Evolutionary conservation across 2,888 invertebrate genomes (phyloP).

Genomic region (Lacanobia wlatinum): DNA sequence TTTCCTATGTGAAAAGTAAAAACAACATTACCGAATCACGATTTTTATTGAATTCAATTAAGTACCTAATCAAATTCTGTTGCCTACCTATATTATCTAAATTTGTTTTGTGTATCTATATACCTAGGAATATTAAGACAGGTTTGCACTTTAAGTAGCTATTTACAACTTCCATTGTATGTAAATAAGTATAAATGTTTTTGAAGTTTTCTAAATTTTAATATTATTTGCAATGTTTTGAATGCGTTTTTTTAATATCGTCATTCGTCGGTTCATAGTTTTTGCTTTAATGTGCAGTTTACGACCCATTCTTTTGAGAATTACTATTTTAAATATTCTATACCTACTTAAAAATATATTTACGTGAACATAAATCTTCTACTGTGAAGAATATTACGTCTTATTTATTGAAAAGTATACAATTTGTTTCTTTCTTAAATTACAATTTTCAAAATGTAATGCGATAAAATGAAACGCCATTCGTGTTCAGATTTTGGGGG

Average conservation of each 20-base stretch:
- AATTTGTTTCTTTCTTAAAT: background rate
- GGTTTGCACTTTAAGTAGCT: background rate
- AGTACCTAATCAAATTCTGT: no score
- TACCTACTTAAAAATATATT: slow-evolving; percentile 3
- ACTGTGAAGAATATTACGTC: background rate
- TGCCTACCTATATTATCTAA: no score
- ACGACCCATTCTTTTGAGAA: slow-evolving; percentile 15
- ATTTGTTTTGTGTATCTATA: no score
- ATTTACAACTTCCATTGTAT: slow-evolving; percentile 23
- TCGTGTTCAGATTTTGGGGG: no score
- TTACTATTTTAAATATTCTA: slow-evolving; percentile 14
- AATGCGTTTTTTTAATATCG: slow-evolving; percentile 4
- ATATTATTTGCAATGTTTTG: slow-evolving; percentile 26
- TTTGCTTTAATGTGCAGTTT: slow-evolving; percentile 10
- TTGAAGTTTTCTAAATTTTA: slow-evolving; percentile 13
- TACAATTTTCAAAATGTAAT: background rate
- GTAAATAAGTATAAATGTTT: slow-evolving; percentile 20
- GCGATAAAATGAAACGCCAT: no score
- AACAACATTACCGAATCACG: no score
- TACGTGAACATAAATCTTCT: slow-evolving; percentile 13
- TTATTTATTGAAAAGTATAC: slow-evolving; percentile 5
- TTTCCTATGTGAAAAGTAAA: no score
- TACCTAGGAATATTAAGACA: background rate
- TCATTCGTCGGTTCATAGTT: slow-evolving; percentile 19
- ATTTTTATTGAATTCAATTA: no score